Conservation (phyloP, 2,888 invertebrate species). For the Himalopsyche kuldschensis region DNA sequence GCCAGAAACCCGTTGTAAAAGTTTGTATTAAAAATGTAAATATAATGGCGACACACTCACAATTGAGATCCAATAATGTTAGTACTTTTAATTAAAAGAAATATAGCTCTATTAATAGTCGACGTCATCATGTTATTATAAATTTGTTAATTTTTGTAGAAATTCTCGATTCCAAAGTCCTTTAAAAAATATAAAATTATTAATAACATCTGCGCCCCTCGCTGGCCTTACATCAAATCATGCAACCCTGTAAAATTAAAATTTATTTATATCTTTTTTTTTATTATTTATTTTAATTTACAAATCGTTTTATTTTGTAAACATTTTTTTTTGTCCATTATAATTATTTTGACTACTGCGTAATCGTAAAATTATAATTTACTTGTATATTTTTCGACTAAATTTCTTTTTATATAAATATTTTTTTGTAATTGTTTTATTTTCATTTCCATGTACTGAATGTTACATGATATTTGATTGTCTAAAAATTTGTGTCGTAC, state of each 20-base stretch:
- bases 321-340: conserved; percentile 2
- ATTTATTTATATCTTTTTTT: not conserved
- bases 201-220: conserved; percentile 9
- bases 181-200: conserved; percentile 15
- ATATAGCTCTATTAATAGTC: conserved; percentile 35
- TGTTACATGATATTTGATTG: conserved; percentile 18
- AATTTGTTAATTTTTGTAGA: conserved; percentile 32
- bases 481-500: not conserved
- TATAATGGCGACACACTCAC: conserved; percentile 8
- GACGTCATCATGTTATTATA: conserved; percentile 26
- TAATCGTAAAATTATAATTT: not conserved
- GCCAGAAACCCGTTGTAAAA: conserved; percentile 29
- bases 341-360: not conserved
- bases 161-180: conserved; percentile 33
- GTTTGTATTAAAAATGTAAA: conserved; percentile 34
- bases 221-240: conserved; percentile 8
- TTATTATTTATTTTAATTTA: conserved; percentile 7
- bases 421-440: conserved; percentile 6
- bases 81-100: conserved; percentile 35
- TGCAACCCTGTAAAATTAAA: conserved; percentile 7
- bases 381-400: not conserved
- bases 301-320: conserved; percentile 5
- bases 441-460: conserved; percentile 20
- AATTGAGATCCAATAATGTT: conserved; percentile 23
- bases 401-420: conserved; percentile 4